Conservation (phyloP, 2,888 invertebrate genomes). For the Crepidodera aurea region DNA sequence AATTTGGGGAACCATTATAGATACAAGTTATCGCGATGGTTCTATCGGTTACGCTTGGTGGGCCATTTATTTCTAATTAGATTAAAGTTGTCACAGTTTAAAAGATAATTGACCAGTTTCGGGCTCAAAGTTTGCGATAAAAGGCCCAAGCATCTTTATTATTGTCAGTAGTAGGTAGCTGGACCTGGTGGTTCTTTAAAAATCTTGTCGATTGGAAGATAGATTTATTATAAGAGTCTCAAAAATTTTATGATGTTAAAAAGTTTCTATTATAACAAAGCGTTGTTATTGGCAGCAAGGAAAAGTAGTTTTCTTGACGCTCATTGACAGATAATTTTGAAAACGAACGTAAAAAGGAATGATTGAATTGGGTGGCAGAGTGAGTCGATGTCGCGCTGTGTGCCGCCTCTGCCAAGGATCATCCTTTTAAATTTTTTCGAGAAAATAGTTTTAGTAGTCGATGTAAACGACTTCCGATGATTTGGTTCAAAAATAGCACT, state of each 20-base stretch:
- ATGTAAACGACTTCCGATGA: constrained; percentile 4
- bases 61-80: constrained; percentile 50
- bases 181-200: background rate
- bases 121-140: constrained; percentile 42
- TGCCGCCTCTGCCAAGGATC: background rate
- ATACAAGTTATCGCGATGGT: background rate
- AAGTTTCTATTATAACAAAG: too few relatives aligned
- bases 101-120: constrained; percentile 56
- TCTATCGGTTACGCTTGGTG: constrained; percentile 54
- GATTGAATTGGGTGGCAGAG: too few relatives aligned
- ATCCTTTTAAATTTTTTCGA: background rate
- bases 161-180: background rate
- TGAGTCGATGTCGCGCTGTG: too few relatives aligned
- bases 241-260: too few relatives aligned
- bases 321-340: too few relatives aligned
- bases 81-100: constrained; percentile 58
- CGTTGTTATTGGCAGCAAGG: too few relatives aligned
- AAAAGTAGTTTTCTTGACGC: too few relatives aligned
- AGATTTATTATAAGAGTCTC: too few relatives aligned
- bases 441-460: background rate
- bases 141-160: constrained; percentile 1
- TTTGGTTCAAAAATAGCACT: constrained; percentile 17
- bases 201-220: too few relatives aligned
- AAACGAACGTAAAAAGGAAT: too few relatives aligned
- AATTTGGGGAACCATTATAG: constrained; percentile 14